Base-by-base conservation (phyloP, 2,888 invertebrate species). In the Hofmannophila pseudospretella region DNA sequence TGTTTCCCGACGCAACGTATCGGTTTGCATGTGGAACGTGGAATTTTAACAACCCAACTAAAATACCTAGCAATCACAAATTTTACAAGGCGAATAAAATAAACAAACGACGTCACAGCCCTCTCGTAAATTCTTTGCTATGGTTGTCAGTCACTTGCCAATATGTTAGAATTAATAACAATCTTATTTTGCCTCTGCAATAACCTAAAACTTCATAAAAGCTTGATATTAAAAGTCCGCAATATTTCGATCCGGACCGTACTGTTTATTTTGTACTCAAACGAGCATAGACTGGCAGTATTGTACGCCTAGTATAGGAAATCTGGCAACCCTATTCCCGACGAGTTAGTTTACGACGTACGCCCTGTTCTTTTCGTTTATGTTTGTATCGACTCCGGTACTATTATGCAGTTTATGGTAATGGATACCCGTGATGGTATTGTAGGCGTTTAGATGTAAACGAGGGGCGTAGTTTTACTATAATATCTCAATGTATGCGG, bases 91-190 rank as follows among this genome's bases (percentile, higher is more conserved):
- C 23, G 45, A 38, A 41, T 48, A 51, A 55, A 58, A 57, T 54
- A 67, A 67, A 61, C 65, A 60, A 58, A 55, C 55, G 27, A 30
- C 29, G 4, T 20, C 13, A 14, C 9, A 16, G 56, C 44, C 43
- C 39, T 53, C 32, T 49, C 61, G 59, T 71, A 65, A 67, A 71
- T 67, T 60, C 42, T 33, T 38, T 47, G 50, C 45, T 47, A 47
- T 56, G 51, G 16, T 16, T 16, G 44, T 45, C 48, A 49, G 53
- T n/a, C n/a, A n/a, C n/a, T n/a, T n/a, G n/a, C n/a, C n/a, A n/a
- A n/a, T n/a, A n/a, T n/a, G n/a, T n/a, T n/a, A n/a, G n/a, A n/a
- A n/a, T n/a, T n/a, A n/a, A n/a, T n/a, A n/a, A n/a, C n/a, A n/a
- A n/a, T n/a, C n/a, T n/a, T n/a, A n/a, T n/a, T n/a, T n/a, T n/a